A percentile compares a stretch with the other conserved stretches of the same genome.
Evolutionary conservation across 2,113 vertebrate genomes (phyloP).

Genomic region (Aplodontia rufa): DNA sequence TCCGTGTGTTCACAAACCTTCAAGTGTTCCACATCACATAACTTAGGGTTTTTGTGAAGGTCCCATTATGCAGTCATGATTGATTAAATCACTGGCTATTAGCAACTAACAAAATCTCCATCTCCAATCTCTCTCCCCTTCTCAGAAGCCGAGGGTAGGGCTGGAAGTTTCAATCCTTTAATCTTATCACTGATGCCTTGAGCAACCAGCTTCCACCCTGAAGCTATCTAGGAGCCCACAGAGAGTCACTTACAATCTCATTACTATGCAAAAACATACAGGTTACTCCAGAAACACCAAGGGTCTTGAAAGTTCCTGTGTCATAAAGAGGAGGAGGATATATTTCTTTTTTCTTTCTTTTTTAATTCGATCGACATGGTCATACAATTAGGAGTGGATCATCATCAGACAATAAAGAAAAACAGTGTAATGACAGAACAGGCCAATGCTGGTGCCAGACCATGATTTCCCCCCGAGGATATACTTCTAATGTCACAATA

Average conservation of each 20-base stretch:
- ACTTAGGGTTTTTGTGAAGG: neutral
- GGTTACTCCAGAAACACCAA: neutral
- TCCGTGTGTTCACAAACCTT: neutral
- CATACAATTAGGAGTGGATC: no score
- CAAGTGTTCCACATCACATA: neutral
- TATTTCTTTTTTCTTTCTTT: no score
- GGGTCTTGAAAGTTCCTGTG: neutral
- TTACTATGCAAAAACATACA: neutral
- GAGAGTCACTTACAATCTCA: neutral
- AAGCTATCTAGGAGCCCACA: neutral
- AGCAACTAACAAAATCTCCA: neutral
- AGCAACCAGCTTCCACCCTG: neutral
- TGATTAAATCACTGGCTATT: neutral
- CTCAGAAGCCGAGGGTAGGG: neutral
- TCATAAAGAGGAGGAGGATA: neutral
- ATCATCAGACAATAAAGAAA: no score
- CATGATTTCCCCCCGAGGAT: no score
- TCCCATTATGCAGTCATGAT: rapidly evolving
- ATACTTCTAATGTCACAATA: neutral
- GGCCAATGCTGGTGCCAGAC: no score
- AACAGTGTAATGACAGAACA: no score
- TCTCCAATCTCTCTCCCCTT: neutral
- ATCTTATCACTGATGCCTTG: neutral
- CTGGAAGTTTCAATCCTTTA: neutral
- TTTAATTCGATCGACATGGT: no score